Percentiles rank a stretch among this genome's conserved stretches.
phyloP scores from a whole-genome alignment of 2,888 invertebrate species.

The Strigamia transsilvanica region DNA sequence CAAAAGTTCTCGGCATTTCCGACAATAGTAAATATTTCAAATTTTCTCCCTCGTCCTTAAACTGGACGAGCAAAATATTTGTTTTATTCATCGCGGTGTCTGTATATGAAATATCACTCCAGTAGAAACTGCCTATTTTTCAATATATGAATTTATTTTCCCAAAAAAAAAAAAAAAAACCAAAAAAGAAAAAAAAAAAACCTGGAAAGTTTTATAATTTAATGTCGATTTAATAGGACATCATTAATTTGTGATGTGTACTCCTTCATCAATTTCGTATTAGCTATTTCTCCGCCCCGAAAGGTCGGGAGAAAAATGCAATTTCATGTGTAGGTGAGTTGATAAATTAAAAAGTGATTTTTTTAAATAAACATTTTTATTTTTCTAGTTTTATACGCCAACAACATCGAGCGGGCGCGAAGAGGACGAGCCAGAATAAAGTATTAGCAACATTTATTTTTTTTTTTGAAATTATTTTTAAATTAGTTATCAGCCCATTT shows the following conservation, averaged over 20 bases:
- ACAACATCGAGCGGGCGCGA: neutral
- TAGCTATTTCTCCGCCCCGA: neutral
- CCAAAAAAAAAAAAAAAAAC: neutral
- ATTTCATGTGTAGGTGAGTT: neutral
- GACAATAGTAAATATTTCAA: slow-evolving; percentile 32
- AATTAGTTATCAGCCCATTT: slow-evolving; percentile 14
- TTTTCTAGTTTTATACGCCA: neutral
- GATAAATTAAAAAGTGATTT: neutral
- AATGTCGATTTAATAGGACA: slow-evolving; percentile 2
- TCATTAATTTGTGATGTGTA: slow-evolving; percentile 30
- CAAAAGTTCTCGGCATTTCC: slow-evolving; percentile 35
- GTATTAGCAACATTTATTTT: neutral
- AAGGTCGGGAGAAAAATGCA: neutral
- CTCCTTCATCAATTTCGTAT: slow-evolving; percentile 40
- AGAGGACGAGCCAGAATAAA: slow-evolving; percentile 3
- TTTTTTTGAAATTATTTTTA: slow-evolving; percentile 4
- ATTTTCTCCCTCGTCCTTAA: slow-evolving; percentile 4
- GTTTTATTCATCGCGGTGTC: neutral
- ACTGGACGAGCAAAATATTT: neutral
- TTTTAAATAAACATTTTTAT: neutral
- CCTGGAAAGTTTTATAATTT: neutral
- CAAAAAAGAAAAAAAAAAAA: neutral
- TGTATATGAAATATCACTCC: neutral
- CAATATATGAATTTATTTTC: neutral
- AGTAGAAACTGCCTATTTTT: neutral